These are phyloP conservation scores for Gallinago media DNA, from an alignment of 2,113 vertebrate species.

Conservation along the genomic window DNA sequence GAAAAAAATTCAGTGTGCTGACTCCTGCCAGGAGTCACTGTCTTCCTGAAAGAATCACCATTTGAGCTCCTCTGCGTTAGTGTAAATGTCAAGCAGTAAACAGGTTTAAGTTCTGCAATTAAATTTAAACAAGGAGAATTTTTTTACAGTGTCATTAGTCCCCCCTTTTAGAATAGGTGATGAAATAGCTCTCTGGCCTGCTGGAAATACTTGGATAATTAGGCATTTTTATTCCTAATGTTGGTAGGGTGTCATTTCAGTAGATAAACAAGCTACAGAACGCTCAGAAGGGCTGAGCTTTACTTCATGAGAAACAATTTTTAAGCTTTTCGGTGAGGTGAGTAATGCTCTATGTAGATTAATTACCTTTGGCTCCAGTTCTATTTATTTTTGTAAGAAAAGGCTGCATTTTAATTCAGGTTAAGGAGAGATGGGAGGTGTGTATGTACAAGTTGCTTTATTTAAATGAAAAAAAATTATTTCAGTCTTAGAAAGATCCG, in stretches of 20 bases:
- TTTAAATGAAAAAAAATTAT: not conserved
- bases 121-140: not conserved
- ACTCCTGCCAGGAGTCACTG: not conserved
- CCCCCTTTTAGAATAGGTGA: not conserved
- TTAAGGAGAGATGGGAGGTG: not conserved
- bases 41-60: not conserved
- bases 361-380: not conserved
- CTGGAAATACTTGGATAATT: not conserved
- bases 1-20: not conserved
- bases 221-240: not conserved
- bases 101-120: not conserved
- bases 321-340: not conserved
- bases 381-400: not conserved
- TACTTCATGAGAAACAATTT: not conserved
- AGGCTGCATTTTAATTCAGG: not conserved
- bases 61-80: not conserved
- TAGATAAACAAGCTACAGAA: not conserved
- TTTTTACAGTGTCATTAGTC: not conserved
- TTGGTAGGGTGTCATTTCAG: not conserved
- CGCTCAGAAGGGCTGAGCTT: not conserved
- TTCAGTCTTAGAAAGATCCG: not conserved
- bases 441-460: not conserved
- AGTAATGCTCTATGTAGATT: not conserved
- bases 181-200: not conserved
- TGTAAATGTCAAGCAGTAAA: not conserved